Base-by-base conservation (phyloP, 2,113 vertebrate genomes). In the Scomber colias region DNA sequence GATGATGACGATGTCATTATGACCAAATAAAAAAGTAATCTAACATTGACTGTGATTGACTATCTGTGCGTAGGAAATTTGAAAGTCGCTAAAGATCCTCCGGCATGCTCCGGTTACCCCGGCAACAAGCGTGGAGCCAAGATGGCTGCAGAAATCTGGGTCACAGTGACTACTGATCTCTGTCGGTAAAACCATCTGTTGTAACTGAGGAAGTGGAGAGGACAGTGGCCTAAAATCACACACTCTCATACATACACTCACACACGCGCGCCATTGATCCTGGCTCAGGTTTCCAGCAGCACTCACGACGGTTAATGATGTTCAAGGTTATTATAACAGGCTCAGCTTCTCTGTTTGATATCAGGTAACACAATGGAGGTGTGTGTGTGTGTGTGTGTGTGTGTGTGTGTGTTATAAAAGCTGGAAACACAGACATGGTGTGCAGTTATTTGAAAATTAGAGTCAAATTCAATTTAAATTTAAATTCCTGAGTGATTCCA, bases 141-240 rank as follows among this genome's bases (percentile, higher is more conserved):
- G 61, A 57, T 57, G 75, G 80, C 77, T 55, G 57, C 60, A 44
- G 51, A 76, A 83, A 91, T 87, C 74, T 90, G 90, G 87, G 86
- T 90, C 90, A 88, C 30, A 45, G 45, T n/a, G 55, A 81, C 74
- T 24, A 53, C 76, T 75, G 81, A 86, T 88, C 80, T 87, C 80
- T 30, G n/a, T 81, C 75, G 17, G 81, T 81, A 76, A 88, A 91
- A 85, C 86, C 79, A 86, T 87, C 84, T 83, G 90, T 79, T 79
- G 64, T 84, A 77, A 81, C 45, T 31, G 70, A 80, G 30, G 30
- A 64, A 44, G 59, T 53, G 64, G 51, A 40, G 35, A 40, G 35
- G 35, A 40, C 6, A 9, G 4, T 24, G 54, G 56, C 54, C n/a
- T 1, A 49, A 65, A 70, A 61, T 35, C 21, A 31, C 27, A 57